Conservation (phyloP, 2,888 invertebrate species). For the Coleophora flavipennella region DNA sequence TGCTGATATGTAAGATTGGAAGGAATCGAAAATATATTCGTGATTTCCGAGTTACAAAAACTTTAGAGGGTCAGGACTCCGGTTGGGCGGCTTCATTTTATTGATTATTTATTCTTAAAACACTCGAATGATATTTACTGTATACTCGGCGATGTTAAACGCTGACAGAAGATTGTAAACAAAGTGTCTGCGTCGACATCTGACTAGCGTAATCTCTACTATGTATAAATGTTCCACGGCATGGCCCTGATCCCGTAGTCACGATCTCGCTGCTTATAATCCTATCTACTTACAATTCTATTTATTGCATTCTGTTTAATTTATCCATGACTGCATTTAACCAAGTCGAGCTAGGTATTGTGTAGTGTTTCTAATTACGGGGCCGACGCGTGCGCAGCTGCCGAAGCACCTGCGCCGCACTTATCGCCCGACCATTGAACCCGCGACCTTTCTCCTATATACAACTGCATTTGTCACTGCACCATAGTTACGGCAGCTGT, state of each 20-base stretch:
- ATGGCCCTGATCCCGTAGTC: no score
- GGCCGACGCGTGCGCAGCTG: constrained; percentile 26
- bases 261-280: no score
- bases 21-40: no score
- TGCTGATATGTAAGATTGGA: background rate
- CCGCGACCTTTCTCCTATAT: constrained; percentile 33
- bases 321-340: background rate
- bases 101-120: no score
- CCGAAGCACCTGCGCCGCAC: constrained; percentile 28
- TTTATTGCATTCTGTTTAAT: background rate
- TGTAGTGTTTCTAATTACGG: constrained; percentile 11
- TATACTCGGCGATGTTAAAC: constrained; percentile 1
- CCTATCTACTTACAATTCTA: no score
- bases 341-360: background rate
- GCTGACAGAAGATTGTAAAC: background rate
- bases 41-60: no score
- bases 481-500: constrained; percentile 12
- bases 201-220: background rate
- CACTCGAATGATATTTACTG: background rate
- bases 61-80: no score
- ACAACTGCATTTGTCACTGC: constrained; percentile 22
- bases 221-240: no score
- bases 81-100: no score
- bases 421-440: constrained; percentile 39
- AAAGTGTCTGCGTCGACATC: background rate